Base-by-base conservation (phyloP, 2,797 vertebrate species). In the Rhabdophis nuchalis region DNA sequence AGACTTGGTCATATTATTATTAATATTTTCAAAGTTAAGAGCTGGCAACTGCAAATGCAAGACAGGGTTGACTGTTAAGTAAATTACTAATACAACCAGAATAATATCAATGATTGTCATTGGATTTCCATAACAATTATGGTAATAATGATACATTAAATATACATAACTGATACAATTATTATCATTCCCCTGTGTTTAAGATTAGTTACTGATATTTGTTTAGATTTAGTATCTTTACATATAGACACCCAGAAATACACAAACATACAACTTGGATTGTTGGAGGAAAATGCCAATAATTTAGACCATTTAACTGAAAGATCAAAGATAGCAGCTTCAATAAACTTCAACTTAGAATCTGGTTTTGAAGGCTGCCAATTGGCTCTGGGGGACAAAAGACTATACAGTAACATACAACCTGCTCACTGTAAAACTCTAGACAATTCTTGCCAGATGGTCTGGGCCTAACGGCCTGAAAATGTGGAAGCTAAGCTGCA, bases 21-120 rank as follows among this genome's bases (percentile, higher is more conserved):
- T 93, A 93, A 94, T 60, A 87, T 94, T 98, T 94, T 95, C 95
- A 93, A 97, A 97, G 96, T 90, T 96, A 93, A 96, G 56, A 92
- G 94, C 96, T 95, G 97, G 96, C 95, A 97, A 97, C 98, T 98
- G 97, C 91, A 95, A 97, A 94, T 91, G 93, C 88, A 96, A 96
- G 61, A 36, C 16, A 90, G 7, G 92, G 25, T 25, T 89, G 12
- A 58, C 36, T 16, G 56, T 54, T 9, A 94, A 13, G 14, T 5
- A 93, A 95, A 90, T 16, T 11, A 3, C 53, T 89, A 92, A 95
- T 52, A 2, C 85, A 50, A 20, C 5, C 85, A 25, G 92, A 92
- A 14, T 46, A 89, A 93, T 1, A 72, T 8, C 1, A 12, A 27
- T 56, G 88, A 68, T 91, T 95, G 82, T 93, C 23, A 92, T 23